Evolutionary conservation across 2,888 invertebrate species (phyloP), one percentile per base, ranked within the genome.

Genomic region (Monopis laevigella): DNA sequence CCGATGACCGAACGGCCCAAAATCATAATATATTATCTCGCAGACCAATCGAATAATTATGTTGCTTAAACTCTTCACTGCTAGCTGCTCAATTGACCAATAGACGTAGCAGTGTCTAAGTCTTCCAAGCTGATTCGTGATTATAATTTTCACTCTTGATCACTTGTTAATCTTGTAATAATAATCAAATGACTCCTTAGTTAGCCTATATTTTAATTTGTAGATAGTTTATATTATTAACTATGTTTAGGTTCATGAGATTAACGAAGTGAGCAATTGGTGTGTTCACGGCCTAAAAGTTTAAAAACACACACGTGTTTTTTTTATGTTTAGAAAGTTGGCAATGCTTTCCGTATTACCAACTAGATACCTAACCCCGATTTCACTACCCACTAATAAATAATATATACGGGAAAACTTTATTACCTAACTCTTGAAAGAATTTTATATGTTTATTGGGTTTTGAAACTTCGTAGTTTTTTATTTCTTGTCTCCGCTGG

Each of bases 41-140:
- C 11, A 29, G 12, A 10, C 6, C 36, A 21, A 6, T 10, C 14
- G 14, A 36, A 28, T 32, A 30, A 35, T 32, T 18, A 34, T 13
- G 18, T 30, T 34, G 39, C 34, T 43, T 40, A 63, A 51, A 21
- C 21, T 65, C 62, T 68, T 58, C 67, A 65, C 73, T 74, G 32
- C 32, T 32, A 32, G 21, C 66, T 80, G 78, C 78, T 80, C 78
- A 80, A 80, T 63, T 59, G 70, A 75, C 71, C 68, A 73, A 71
- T 67, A 72, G 59, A 62, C 65, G 52, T 65, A 62, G 59, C 59
- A 58, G 55, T 57, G 56, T 62, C 56, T 45, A 48, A 54, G 74
- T 75, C 73, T 75, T 77, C 72, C 73, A 69, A 55, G 36, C 36
- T 21, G 21, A 11, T 19, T 18, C 24, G 26, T 39, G 16, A 29